Conservation (phyloP, 2,113 vertebrate genomes). For the Anarrhichthys ocellatus region DNA sequence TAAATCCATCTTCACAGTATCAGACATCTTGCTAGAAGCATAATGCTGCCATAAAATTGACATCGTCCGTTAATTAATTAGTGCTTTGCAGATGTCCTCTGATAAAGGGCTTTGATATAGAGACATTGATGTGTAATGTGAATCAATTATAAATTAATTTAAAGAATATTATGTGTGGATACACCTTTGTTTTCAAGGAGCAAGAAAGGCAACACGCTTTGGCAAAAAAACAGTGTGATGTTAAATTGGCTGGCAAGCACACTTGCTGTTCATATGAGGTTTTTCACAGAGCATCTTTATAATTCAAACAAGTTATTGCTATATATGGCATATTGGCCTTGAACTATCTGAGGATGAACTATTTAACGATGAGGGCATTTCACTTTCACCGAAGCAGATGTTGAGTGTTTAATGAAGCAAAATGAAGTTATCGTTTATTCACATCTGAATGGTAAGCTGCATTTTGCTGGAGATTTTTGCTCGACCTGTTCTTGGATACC, state of each 20-base stretch:
- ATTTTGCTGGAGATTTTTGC: not conserved
- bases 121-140: not conserved
- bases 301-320: not conserved
- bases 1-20: not conserved
- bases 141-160: not conserved
- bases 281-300: not conserved
- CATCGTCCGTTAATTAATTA: not conserved
- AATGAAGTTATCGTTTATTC: not conserved
- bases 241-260: not conserved
- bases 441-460: not conserved
- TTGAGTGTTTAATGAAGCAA: slow-evolving; percentile 24
- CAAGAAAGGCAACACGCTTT: not conserved
- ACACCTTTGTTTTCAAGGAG: not conserved
- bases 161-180: not conserved
- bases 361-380: not conserved
- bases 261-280: not conserved
- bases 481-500: not conserved
- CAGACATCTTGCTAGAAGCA: not conserved
- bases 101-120: not conserved
- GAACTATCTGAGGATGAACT: slow-evolving; percentile 2
- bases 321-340: not conserved
- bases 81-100: slow-evolving; percentile 3
- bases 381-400: not conserved
- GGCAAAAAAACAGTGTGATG: not conserved
- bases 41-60: not conserved